Conservation (phyloP, 1,140 invertebrate species). For the Macrobrachium nipponense region DNA sequence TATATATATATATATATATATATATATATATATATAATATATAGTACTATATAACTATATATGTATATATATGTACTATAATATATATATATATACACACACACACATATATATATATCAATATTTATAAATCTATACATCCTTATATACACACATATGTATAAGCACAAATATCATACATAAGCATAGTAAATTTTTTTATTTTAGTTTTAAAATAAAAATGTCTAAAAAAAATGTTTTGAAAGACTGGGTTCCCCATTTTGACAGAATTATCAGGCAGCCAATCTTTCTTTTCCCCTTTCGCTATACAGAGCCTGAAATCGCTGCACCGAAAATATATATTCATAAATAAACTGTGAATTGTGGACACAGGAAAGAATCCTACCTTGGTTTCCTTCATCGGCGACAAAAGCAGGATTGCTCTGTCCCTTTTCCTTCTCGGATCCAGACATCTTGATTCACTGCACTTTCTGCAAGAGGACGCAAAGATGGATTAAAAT, state of each 20-base stretch:
- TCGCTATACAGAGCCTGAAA: background rate
- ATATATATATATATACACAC: constrained; percentile 26
- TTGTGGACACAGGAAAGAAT: background rate
- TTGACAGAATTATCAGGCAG: no score
- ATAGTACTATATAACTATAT: no score
- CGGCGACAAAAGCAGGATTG: background rate
- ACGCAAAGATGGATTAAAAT: background rate
- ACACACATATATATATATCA: constrained; percentile 22
- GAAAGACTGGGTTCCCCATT: no score
- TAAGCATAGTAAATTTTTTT: background rate
- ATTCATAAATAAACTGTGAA: background rate
- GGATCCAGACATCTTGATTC: background rate
- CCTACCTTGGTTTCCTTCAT: background rate
- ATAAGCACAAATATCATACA: constrained; percentile 24
- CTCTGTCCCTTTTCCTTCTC: background rate
- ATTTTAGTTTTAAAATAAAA: background rate
- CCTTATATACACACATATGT: constrained; percentile 28
- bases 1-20: constrained; percentile 36
- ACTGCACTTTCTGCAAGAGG: background rate
- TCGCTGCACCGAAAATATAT: background rate
- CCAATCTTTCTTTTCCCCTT: no score
- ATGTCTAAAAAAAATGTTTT: background rate
- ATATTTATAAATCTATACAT: no score
- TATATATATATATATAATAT: constrained; percentile 37
- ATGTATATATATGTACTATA: constrained; percentile 12